These are phyloP conservation scores for Drosophila kanapiae DNA, from an alignment of 1,140 invertebrate species.

Conservation along the genomic window DNA sequence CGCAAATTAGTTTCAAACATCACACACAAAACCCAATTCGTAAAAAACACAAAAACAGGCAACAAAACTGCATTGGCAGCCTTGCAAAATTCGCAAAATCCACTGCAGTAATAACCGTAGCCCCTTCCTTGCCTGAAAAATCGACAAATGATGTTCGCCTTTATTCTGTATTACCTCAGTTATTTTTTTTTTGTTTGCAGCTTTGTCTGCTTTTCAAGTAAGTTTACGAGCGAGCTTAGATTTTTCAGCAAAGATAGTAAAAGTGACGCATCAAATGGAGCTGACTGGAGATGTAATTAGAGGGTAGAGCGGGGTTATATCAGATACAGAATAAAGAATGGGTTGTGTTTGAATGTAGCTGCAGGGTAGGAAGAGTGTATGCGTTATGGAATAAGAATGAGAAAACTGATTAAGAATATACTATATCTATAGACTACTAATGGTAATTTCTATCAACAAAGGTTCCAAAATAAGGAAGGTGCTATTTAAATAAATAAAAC, in stretches of 20 bases:
- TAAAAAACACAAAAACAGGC: conserved; percentile 52
- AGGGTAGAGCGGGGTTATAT: conserved; percentile 16
- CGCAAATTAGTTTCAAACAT: conserved; percentile 80
- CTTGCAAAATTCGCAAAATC: conserved; percentile 71
- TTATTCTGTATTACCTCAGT: conserved; percentile 46
- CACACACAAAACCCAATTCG: conserved; percentile 54
- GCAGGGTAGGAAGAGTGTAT: conserved; percentile 1
- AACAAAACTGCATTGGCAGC: conserved; percentile 65
- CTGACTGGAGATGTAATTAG: conserved; percentile 18
- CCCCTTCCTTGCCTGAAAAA: conserved; percentile 56
- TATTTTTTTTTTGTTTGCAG: conserved; percentile 20
- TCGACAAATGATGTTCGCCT: conserved; percentile 64
- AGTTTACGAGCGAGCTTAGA: conserved; percentile 28
- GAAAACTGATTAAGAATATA: not conserved
- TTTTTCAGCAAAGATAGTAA: conserved; percentile 71
- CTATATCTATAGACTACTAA: not conserved
- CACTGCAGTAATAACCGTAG: conserved; percentile 60
- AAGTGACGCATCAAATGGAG: conserved; percentile 78
- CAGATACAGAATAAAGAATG: conserved; percentile 1
- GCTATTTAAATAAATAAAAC: not conserved
- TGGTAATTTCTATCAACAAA: not conserved
- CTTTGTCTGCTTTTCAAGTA: conserved; percentile 6
- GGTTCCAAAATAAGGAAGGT: not conserved
- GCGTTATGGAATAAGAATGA: not conserved
- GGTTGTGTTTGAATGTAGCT: not conserved